Evolutionary conservation across 1,140 invertebrate genomes (phyloP).

Genomic region (Apis laboriosa): DNA sequence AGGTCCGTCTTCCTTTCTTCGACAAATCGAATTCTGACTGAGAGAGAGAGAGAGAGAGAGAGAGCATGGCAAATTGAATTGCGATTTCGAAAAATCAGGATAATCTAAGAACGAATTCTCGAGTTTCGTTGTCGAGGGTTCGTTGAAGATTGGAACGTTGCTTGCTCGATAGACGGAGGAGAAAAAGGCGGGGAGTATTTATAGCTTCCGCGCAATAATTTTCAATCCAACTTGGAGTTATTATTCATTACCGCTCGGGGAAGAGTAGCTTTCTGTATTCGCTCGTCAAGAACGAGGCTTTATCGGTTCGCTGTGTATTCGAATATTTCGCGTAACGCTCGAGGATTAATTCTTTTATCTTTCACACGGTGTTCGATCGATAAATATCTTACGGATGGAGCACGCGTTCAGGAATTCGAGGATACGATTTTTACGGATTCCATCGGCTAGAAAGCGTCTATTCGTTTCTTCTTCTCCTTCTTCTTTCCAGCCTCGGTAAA

Average conservation of each 20-base stretch:
- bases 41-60: too few relatives aligned
- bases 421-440: not conserved
- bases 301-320: constrained; percentile 1
- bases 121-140: too few relatives aligned
- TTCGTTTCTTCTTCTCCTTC: not conserved
- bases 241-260: too few relatives aligned
- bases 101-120: too few relatives aligned
- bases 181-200: not conserved
- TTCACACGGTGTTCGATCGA: not conserved
- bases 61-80: too few relatives aligned
- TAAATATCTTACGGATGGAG: not conserved
- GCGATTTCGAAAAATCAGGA: too few relatives aligned
- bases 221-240: not conserved
- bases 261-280: constrained; percentile 5
- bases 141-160: too few relatives aligned
- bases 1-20: too few relatives aligned
- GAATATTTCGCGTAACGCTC: constrained; percentile 28
- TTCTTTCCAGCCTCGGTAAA: not conserved
- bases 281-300: constrained; percentile 19
- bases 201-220: not conserved
- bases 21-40: too few relatives aligned
- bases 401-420: not conserved
- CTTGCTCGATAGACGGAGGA: too few relatives aligned
- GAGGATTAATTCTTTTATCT: constrained; percentile 14
- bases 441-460: not conserved